Evolutionary conservation across 2,888 invertebrate species (phyloP).

Genomic region (Micoletzkya japonica): DNA sequence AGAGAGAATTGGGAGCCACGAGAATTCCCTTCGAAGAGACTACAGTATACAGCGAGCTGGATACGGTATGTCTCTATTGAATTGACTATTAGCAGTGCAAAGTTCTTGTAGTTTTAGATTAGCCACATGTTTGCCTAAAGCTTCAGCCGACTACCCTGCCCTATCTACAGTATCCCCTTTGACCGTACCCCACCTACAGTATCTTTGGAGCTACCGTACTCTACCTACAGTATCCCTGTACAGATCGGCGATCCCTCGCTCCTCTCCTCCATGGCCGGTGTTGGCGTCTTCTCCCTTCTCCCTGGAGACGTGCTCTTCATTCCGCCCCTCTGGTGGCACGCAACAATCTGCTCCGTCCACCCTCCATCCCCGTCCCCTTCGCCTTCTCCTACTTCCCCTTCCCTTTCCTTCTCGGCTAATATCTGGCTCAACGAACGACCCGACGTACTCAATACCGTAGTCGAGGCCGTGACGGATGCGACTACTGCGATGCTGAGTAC

Average conservation of each 20-base stretch:
- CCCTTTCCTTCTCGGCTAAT: slow-evolving; percentile 23
- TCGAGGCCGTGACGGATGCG: neutral
- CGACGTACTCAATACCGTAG: slow-evolving; percentile 9
- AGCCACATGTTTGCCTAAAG: too few species aligned
- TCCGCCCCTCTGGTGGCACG: slow-evolving; percentile 83
- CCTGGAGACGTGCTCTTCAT: slow-evolving; percentile 87
- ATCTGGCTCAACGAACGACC: slow-evolving; percentile 26
- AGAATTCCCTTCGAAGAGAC: slow-evolving; percentile 41
- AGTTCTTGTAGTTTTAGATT: too few species aligned
- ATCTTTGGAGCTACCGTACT: too few species aligned
- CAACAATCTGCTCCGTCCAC: neutral
- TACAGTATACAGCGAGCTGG: slow-evolving; percentile 28
- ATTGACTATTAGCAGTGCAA: too few species aligned
- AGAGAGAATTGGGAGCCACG: slow-evolving; percentile 28
- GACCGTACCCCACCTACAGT: too few species aligned
- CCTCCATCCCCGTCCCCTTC: neutral
- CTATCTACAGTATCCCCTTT: too few species aligned
- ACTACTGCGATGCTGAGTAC: neutral
- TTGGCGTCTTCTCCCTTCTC: slow-evolving; percentile 73
- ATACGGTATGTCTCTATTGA: slow-evolving; percentile 14
- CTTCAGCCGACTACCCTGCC: too few species aligned
- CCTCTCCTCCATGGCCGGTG: slow-evolving; percentile 47
- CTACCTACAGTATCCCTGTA: too few species aligned
- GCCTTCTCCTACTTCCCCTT: neutral
- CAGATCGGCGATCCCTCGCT: slow-evolving; percentile 21